Evolutionary conservation across 2,888 invertebrate species (phyloP), one percentile per base, ranked within the genome.

Genomic region (Himalopsyche anomala): DNA sequence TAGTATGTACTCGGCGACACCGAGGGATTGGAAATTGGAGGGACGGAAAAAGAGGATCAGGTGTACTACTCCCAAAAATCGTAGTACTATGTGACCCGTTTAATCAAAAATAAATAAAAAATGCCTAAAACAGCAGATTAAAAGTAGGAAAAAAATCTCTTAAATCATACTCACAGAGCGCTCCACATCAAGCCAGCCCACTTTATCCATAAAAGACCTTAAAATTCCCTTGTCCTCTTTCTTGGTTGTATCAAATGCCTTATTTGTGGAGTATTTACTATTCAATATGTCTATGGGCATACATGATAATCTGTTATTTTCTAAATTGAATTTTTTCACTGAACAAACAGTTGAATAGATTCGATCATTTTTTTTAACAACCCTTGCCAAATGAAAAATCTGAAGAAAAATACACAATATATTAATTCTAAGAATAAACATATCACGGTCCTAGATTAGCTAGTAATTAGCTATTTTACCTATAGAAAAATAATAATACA

Each of bases 181-280:
- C 40, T 81, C 3, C 15, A 93, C 93, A 85, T 94, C 94, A 90
- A 93, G 92, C 92, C 94, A 94, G 4, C 94, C 94, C 38, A 95
- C 93, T 90, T 94, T 94, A 89, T 93, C 94, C 90, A 95, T 92
- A 86, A 95, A 94, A 88, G 94, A 94, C 88, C 94, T 94, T 0
- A 95, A 90, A 89, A 94, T 93, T 84, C 94, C 91, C 9, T 15
- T 74, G 19, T 74, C 36, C 12, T 74, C 74, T 36, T 74, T 28
- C 15, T 74, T 36, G 11, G 74, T 19, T 11, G 36, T 36, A 74
- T 15, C 74, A 6, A 74, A 74, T 51, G 80, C 42, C 36, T 51
- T 80, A 80, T n/a, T 80, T 19, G 80, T 80, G 42, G 28, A 19
- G 28, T 42, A 80, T 51, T 51, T 45, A 80, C 51, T 45, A 19